Conservation (phyloP, 2,888 invertebrate species). For the Neria commutata region DNA sequence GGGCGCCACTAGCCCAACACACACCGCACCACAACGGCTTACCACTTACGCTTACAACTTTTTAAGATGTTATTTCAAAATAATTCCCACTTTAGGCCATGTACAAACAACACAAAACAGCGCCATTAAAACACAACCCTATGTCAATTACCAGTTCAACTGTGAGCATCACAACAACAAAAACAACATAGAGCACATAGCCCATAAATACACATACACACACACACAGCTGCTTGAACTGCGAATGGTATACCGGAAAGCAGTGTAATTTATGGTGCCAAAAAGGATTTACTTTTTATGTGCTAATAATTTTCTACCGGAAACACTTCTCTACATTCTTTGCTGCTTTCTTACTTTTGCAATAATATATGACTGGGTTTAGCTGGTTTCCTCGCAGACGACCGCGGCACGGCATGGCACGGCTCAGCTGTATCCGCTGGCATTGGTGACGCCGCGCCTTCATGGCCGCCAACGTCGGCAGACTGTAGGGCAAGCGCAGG, state of each 20-base stretch:
- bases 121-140: too few species aligned
- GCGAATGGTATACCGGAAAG: too few species aligned
- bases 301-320: conserved; percentile 33
- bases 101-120: too few species aligned
- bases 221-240: too few species aligned
- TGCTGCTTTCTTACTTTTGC: conserved; percentile 21
- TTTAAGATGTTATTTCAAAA: too few species aligned
- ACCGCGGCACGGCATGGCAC: neutral
- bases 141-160: neutral
- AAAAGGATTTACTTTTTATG: conserved; percentile 43
- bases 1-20: too few species aligned
- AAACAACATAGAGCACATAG: neutral
- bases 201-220: too few species aligned
- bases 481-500: neutral
- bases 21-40: too few species aligned
- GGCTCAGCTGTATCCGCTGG: neutral
- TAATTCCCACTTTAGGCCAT: too few species aligned
- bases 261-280: conserved; percentile 51
- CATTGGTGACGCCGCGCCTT: conserved; percentile 9
- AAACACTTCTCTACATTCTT: too few species aligned
- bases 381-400: conserved; percentile 1
- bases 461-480: conserved; percentile 5
- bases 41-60: too few species aligned
- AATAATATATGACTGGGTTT: conserved; percentile 19
- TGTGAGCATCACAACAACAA: neutral